Conservation (phyloP, 2,888 invertebrate species). For the Pilophorus perplexus region DNA sequence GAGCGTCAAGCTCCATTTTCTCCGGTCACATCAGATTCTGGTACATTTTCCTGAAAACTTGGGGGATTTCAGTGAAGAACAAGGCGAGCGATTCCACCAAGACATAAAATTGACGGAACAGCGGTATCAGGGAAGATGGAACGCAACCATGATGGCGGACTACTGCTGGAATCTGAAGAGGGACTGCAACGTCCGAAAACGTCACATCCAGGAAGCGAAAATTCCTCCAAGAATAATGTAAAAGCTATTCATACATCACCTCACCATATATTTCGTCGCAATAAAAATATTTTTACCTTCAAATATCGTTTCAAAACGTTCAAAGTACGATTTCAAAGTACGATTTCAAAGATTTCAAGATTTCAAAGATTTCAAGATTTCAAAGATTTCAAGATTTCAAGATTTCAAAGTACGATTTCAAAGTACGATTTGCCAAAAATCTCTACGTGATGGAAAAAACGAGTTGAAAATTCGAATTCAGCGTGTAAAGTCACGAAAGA, state of each 20-base stretch:
- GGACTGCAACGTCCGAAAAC: background rate
- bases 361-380: background rate
- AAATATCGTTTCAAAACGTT: background rate
- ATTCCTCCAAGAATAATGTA: background rate
- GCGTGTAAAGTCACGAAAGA: background rate
- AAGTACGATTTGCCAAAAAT: background rate
- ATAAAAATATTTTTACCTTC: background rate
- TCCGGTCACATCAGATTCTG: constrained; percentile 51
- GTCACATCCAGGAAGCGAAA: background rate
- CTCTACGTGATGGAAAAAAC: constrained; percentile 7
- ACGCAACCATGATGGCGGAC: background rate
- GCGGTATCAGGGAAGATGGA: no score
- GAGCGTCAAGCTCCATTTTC: constrained; percentile 51
- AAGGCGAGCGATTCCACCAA: constrained; percentile 18
- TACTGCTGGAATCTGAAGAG: constrained; percentile 7
- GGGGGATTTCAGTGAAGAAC: no score
- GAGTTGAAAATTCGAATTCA: background rate
- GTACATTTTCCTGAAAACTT: constrained; percentile 52
- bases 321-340: no score
- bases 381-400: no score
- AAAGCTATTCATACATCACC: background rate
- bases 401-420: no score
- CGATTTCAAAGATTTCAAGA: no score
- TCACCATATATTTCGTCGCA: background rate
- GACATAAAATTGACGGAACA: constrained; percentile 7